Evolutionary conservation across 2,797 vertebrate genomes (phyloP).

Genomic region (Chloroceryle inda): DNA sequence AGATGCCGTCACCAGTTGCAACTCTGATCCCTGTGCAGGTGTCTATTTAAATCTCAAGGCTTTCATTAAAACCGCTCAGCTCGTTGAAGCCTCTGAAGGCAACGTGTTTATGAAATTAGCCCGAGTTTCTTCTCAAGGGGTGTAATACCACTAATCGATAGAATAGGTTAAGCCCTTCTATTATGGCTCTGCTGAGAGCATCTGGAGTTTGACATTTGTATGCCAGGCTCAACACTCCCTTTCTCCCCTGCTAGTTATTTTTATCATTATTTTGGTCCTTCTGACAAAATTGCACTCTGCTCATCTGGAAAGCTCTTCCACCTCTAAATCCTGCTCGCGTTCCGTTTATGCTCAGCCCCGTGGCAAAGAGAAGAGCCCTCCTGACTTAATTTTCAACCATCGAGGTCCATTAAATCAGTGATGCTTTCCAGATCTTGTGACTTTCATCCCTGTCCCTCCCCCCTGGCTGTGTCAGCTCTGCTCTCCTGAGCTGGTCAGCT

Average conservation of each 20-base stretch:
- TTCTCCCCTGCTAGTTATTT: background rate
- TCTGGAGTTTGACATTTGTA: background rate
- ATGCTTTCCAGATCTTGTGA: background rate
- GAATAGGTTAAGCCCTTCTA: background rate
- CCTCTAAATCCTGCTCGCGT: fast-evolving
- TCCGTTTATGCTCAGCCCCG: background rate
- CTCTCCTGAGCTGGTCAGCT: background rate
- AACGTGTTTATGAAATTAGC: background rate
- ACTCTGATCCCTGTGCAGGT: background rate
- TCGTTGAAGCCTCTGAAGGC: background rate
- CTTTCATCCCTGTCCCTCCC: background rate
- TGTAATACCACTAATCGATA: background rate
- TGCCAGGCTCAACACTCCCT: fast-evolving
- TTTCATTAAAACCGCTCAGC: background rate
- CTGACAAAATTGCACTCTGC: background rate
- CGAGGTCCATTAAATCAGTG: background rate
- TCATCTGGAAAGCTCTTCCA: conserved; percentile 1
- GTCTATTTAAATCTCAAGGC: background rate
- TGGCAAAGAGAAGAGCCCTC: background rate
- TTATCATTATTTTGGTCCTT: conserved; percentile 16
- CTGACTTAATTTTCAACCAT: background rate
- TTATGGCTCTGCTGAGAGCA: background rate
- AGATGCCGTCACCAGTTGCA: background rate
- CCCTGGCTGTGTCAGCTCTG: background rate
- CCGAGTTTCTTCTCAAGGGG: background rate